Percentiles rank a stretch among this genome's conserved stretches.
Evolutionary conservation across 2,888 invertebrate genomes (phyloP).

Genomic region (Odontocerum albicorne): DNA sequence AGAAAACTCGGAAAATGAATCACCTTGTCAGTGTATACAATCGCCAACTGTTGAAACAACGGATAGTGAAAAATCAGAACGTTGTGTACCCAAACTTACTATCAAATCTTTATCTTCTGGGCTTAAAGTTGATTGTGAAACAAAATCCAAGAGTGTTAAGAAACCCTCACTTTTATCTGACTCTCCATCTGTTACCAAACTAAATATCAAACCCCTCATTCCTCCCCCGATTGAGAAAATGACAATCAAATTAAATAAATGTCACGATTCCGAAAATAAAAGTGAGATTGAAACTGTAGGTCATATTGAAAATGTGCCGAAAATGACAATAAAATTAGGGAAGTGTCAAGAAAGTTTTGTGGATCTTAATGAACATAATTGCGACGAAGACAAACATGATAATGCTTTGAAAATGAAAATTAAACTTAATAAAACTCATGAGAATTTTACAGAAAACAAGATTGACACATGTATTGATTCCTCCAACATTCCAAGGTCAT

Average conservation of each 20-base stretch:
- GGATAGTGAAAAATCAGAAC: constrained; percentile 16
- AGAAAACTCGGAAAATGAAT: constrained; percentile 59
- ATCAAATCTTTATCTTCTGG: constrained; percentile 39
- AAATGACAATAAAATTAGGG: constrained; percentile 53
- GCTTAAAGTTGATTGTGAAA: constrained; percentile 32
- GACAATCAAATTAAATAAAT: constrained; percentile 40
- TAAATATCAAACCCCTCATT: constrained; percentile 41
- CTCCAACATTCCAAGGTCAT: constrained; percentile 49
- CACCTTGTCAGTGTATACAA: constrained; percentile 52
- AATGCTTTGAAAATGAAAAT: constrained; percentile 55
- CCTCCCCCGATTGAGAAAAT: constrained; percentile 36
- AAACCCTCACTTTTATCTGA: constrained; percentile 6
- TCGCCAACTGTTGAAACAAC: constrained; percentile 48
- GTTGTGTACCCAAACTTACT: constrained; percentile 43
- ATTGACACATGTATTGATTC: constrained; percentile 52
- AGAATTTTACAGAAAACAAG: constrained; percentile 41
- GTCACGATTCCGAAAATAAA: constrained; percentile 35
- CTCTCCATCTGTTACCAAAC: constrained; percentile 36
- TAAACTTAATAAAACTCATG: constrained; percentile 52
- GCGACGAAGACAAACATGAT: constrained; percentile 39
- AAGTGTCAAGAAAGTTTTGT: constrained; percentile 19
- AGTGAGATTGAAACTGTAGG: constrained; percentile 37
- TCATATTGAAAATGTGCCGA: constrained; percentile 38
- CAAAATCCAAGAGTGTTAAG: constrained; percentile 43
- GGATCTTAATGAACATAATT: constrained; percentile 21